Percentiles rank a stretch among this genome's conserved stretches.
phyloP scores from a whole-genome alignment of 1,140 invertebrate genomes.

The Eurosta solidaginis region DNA sequence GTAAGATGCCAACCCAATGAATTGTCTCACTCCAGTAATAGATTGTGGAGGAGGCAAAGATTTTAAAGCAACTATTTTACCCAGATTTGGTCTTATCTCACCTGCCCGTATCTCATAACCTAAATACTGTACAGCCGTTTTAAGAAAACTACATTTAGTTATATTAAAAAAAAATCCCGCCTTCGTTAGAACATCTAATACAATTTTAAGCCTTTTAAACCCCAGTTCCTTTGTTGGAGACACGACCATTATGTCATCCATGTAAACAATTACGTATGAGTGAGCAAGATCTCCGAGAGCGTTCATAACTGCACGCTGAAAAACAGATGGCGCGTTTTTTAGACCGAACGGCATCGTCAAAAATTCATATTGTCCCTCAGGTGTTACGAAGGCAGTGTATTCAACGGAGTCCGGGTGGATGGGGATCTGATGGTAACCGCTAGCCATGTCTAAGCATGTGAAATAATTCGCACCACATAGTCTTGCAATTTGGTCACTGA shows the following conservation, averaged over 20 bases:
- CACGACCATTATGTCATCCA: no score
- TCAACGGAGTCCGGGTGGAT: constrained; percentile 36
- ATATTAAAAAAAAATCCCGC: background rate
- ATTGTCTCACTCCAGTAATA: no score
- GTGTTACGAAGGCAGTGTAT: no score
- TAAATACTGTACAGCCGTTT: background rate
- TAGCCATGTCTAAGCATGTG: no score
- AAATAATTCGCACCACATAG: constrained; percentile 46
- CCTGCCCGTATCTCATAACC: background rate
- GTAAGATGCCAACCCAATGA: constrained; percentile 32
- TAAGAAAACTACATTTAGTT: background rate
- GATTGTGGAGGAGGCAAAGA: no score
- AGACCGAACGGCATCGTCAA: no score
- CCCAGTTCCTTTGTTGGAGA: background rate
- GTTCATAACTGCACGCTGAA: no score
- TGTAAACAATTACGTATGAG: no score
- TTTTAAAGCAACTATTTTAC: constrained; percentile 9
- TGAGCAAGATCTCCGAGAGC: background rate
- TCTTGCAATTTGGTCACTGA: constrained; percentile 56
- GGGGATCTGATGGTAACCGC: constrained; percentile 44
- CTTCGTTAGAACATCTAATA: background rate
- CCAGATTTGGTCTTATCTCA: background rate
- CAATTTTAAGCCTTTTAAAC: background rate
- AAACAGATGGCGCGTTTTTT: no score
- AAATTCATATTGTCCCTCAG: no score